A percentile compares a stretch with the other conserved stretches of the same genome.
Evolutionary conservation across 2,113 vertebrate species (phyloP).

Genomic region (Eubucco bourcierii): DNA sequence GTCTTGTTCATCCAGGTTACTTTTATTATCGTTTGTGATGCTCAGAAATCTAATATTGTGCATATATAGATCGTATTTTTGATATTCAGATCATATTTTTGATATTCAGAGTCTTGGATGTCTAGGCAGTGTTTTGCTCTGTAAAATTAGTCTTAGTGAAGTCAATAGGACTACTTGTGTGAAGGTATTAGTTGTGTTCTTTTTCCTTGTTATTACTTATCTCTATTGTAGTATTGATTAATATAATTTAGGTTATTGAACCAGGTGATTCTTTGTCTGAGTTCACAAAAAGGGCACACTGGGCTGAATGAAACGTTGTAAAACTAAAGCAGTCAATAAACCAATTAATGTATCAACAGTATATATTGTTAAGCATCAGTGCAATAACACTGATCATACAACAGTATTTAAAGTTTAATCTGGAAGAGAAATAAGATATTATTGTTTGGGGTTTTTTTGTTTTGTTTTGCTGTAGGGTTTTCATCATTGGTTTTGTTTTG

Average conservation of each 20-base stretch:
- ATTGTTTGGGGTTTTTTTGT: background rate
- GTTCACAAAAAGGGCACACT: conserved; percentile 63
- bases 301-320: conserved; percentile 57
- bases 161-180: background rate
- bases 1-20: background rate
- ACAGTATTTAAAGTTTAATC: conserved; percentile 20
- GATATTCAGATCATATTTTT: background rate
- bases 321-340: conserved; percentile 70
- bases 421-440: background rate
- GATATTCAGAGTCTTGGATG: background rate
- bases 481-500: background rate
- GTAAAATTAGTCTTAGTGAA: background rate
- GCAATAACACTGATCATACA: conserved; percentile 33
- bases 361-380: conserved; percentile 18
- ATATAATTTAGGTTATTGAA: conserved; percentile 59
- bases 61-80: background rate
- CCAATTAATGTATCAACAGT: conserved; percentile 62
- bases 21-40: background rate
- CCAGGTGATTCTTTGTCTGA: conserved; percentile 37
- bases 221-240: conserved; percentile 10
- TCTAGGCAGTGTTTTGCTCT: background rate
- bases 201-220: background rate
- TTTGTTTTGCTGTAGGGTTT: background rate
- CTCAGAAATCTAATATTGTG: background rate
- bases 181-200: background rate